Base-by-base conservation (phyloP, 2,888 invertebrate genomes). In the Notodonta ziczac region DNA sequence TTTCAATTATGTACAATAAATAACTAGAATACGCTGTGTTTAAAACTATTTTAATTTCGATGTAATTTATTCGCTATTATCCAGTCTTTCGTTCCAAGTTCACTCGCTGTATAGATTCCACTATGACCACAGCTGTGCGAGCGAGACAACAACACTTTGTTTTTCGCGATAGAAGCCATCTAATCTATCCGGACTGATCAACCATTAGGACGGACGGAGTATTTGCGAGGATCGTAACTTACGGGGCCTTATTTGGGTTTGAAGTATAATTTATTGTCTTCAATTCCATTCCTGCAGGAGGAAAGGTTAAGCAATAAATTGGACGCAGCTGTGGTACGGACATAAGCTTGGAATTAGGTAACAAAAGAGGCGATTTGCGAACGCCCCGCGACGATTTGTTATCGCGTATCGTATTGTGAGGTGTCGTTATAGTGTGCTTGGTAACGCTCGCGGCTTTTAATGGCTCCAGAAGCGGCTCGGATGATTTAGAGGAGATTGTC, bases 221-320 rank as follows among this genome's bases (percentile, higher is more conserved):
- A 86, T 89, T 89, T 82, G 82, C 78, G 77, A 73, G 77, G 80
- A 83, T 82, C 86, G 91, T 89, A 90, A 91, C 85, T 91, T 88
- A 89, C 87, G 84, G 24, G 78, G 81, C 84, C 89, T 90, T 91
- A 91, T 91, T 91, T 89, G 88, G 90, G 90, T 88, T 90, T 90
- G 89, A 91, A 91, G 91, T 91, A 92, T 92, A 91, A 93, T 91
- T 92, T 92, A 93, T 91, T 85, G 90, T 90, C 86, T 91, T 92
- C 93, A 91, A 92, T 93, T 92, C 90, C 84, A 91, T 88, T 85
- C 86, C 86, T 80, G 82, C 67, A 74, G 74, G 82, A 87, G 87
- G 88, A 92, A 93, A 93, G 93, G 93, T 93, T 93, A 91, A 89
- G 90, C 90, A 75, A 85, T 86, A 86, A 86, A 86, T 86, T 80